Evolutionary conservation across 2,797 vertebrate genomes (phyloP), one percentile per base, ranked within the genome.

Genomic region (Urosaurus nigricauda): DNA sequence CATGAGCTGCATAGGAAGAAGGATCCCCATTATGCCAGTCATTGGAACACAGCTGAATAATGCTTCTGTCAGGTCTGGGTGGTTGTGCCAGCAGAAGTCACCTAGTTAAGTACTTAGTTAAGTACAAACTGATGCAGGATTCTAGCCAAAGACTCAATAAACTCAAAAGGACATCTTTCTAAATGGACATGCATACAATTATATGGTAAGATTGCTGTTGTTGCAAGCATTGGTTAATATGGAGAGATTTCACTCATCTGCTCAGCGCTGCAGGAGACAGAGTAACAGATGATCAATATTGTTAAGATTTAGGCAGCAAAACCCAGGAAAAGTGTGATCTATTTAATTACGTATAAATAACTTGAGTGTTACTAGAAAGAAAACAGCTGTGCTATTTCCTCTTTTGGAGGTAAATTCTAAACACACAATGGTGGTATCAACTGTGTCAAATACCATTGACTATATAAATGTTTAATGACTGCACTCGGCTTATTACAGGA

Each of bases 391-490:
- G 74, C 7, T 43, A 2, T 86, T 88, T 84, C 68, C 71, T 47
- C 65, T 29, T 75, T 94, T 56, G 4, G 83, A 40, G 60, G 21
- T 84, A 43, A 37, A 81, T n/a, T 21, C 89, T 88, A 90, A 79
- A 12, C 83, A 86, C 89, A 53, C 78, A 88, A 92, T 43, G 87
- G 17, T 53, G 43, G 21, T 79, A 88, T 51, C 86, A 75, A 60
- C 29, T 77, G 3, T 58, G 9, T 60, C 63, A 89, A 83, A 87
- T 88, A 5, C 12, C 43, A 81, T 47, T 84, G n/a, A 68, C 75
- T 87, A 70, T 47, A 92, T 16, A 77, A 80, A 3, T 40, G 77
- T 87, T 81, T 91, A 88, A 82, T 87, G 19, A 81, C 47, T 29
- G 43, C 32, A 87, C 85, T 88, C 47, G 87, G 89, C 0, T 8